Base-by-base conservation (phyloP, 64 coral and sea anemone species). In the Montipora capricornis region DNA sequence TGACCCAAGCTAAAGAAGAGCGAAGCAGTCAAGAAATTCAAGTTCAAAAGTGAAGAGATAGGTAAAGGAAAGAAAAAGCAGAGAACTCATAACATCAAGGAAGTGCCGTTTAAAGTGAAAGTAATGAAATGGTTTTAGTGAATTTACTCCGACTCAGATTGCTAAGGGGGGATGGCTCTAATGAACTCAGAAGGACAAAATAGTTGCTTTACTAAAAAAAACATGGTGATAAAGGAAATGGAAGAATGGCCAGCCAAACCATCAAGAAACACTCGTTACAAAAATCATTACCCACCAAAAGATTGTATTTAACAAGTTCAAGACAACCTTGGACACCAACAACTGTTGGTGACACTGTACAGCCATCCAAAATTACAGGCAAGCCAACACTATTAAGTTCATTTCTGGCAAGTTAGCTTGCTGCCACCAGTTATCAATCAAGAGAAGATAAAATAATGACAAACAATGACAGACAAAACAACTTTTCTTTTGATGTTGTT, bases 391-490 rank as follows among this genome's bases (percentile, higher is more conserved):
- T 68, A 84, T 47, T 55, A 69, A n/a, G 29, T 4, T 60, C 13
- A 3, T 15, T 12, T 47, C 5, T 14, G 29, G 81, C 29, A 19
- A 45, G 60, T 84, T 84, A 68, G 61, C 14, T 64, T 64, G 61
- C 14, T 15, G 14, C 61, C 4, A 82, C 64, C 47, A 70, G 71
- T 15, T 69, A 58, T 44, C 82, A 92, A 81, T 95, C 90, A 95
- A 95, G 90, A 91, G 81, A 95, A 89, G 87, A 89, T 77, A 91
- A 62, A 91, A 80, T 44, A 83, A 91, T 74, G 89, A 84, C 80
- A 74, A 70, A 93, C 91, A 73, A 92, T 0, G 37, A 37, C 37
- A 37, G 37, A 22, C 0, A 74, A 13, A 13, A 8, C 49, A 19
- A 87, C 55, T 79, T 87, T 78, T 77, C 75, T 78, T 77, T 60